Percentiles rank a stretch among this genome's conserved stretches.
Conservation (phyloP, 1,140 invertebrate genomes). For the Lerema accius region DNA sequence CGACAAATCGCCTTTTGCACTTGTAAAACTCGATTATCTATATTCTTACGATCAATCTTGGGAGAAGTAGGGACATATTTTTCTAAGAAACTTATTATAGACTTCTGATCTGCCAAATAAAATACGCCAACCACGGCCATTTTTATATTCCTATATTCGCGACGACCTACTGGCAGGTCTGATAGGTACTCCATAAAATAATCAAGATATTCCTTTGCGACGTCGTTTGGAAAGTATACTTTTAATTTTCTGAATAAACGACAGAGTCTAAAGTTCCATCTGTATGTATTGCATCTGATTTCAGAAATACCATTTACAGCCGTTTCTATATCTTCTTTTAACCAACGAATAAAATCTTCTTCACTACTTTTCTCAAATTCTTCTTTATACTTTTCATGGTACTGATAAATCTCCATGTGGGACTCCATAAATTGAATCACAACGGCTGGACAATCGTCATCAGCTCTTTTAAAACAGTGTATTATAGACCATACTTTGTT, state of each 20-base stretch:
- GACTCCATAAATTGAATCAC: conserved; percentile 14
- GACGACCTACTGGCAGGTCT: no score
- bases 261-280: conserved; percentile 31
- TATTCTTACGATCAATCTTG: conserved; percentile 51
- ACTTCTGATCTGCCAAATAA: no score
- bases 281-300: conserved; percentile 17
- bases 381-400: conserved; percentile 6
- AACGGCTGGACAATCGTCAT: conserved; percentile 10
- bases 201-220: no score
- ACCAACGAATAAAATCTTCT: conserved; percentile 23
- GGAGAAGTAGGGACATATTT: conserved; percentile 50
- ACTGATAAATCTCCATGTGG: conserved; percentile 4
- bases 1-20: conserved; percentile 60
- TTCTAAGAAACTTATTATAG: conserved; percentile 51
- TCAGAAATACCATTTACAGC: conserved; percentile 6
- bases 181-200: no score
- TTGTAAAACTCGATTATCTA: conserved; percentile 41
- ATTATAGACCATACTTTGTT: conserved; percentile 2
- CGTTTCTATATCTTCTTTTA: conserved; percentile 9
- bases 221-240: conserved; percentile 27
- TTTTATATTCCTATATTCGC: no score
- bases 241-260: conserved; percentile 53
- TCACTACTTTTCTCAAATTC: conserved; percentile 12
- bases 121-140: no score
- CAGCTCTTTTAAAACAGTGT: conserved; percentile 7